Conservation (phyloP, 2,888 invertebrate species). For the Scrobipalpa atriplicella region DNA sequence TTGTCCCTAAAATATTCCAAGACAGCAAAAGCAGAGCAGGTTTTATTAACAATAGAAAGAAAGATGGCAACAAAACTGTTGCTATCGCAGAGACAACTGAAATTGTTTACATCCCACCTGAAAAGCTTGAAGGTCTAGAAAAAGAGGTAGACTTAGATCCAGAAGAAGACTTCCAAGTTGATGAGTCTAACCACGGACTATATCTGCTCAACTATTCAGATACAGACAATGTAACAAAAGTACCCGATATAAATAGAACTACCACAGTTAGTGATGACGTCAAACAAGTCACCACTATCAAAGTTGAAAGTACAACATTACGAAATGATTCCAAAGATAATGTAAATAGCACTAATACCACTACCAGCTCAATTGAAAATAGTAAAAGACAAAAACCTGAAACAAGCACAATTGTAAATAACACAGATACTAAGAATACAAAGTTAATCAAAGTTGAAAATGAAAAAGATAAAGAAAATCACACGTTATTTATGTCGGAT, state of each 20-base stretch:
- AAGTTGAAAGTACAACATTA: conserved; percentile 44
- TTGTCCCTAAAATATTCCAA: conserved; percentile 67
- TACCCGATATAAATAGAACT: conserved; percentile 54
- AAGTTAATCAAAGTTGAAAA: conserved; percentile 61
- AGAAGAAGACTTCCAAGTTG: conserved; percentile 80
- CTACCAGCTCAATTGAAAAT: conserved; percentile 45
- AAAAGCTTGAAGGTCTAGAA: conserved; percentile 71
- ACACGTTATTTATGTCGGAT: conserved; percentile 83
- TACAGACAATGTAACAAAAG: conserved; percentile 68
- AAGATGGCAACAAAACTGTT: conserved; percentile 55
- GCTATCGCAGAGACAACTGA: conserved; percentile 59
- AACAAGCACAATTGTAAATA: conserved; percentile 63
- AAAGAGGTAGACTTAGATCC: conserved; percentile 76
- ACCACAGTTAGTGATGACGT: conserved; percentile 46
- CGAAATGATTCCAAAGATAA: conserved; percentile 42
- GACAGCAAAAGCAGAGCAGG: conserved; percentile 70
- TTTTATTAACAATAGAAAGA: conserved; percentile 69
- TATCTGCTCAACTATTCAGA: conserved; percentile 79
- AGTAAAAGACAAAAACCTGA: conserved; percentile 55
- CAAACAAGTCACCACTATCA: conserved; percentile 48
- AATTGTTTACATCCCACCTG: conserved; percentile 74
- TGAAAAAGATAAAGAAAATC: conserved; percentile 74
- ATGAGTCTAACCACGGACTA: conserved; percentile 79
- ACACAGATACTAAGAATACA: conserved; percentile 59
- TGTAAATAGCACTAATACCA: conserved; percentile 34